Evolutionary conservation across 2,888 invertebrate species (phyloP), one percentile per base, ranked within the genome.

Genomic region (Mystacides longicornis): DNA sequence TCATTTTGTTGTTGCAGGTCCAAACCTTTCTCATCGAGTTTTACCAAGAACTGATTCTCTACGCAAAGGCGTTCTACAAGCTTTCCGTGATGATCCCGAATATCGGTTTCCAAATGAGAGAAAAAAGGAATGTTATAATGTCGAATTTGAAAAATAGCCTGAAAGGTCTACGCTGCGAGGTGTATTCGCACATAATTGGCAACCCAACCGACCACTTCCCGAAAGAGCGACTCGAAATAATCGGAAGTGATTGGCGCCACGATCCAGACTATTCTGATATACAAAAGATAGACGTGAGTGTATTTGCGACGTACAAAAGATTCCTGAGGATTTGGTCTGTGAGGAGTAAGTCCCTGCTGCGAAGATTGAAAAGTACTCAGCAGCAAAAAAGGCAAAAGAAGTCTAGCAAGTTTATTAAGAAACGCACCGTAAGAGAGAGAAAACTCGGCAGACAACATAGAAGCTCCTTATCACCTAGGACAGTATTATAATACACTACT

Each of bases 251-350:
- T 57, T 69, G 78, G 63, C 71, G 73, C 23, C 66, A 67, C 52
- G 71, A 72, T 64, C 75, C 79, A 1, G 78, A 80, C 63, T 69
- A 76, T 2, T 79, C 81, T 0, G 67, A 72, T 55, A 79, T 80
- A 65, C 69, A 81, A 48, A 75, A 80, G 59, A 78, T 81, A 62
- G 85, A 85, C 65, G 78, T 79, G 65, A 80, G 81, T 27, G 79
- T 83, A 2, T 73, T 83, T 55, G 75, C 78, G 61, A 76, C 78
- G 9, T 81, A 83, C 65, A 76, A 75, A 27, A 77, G 73, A 47
- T 78, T 82, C 58, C 68, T 85, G 9, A 77, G 78, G 65, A 80
- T 81, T 64, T 83, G 83, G 79, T 73, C 73, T n/a, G n/a, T n/a
- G n/a, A n/a, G n/a, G n/a, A n/a, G n/a, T n/a, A n/a, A n/a, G n/a